A percentile compares a stretch with the other conserved stretches of the same genome.
phyloP scores from a whole-genome alignment of 1,140 invertebrate genomes.

The Pteromalus puparum region DNA sequence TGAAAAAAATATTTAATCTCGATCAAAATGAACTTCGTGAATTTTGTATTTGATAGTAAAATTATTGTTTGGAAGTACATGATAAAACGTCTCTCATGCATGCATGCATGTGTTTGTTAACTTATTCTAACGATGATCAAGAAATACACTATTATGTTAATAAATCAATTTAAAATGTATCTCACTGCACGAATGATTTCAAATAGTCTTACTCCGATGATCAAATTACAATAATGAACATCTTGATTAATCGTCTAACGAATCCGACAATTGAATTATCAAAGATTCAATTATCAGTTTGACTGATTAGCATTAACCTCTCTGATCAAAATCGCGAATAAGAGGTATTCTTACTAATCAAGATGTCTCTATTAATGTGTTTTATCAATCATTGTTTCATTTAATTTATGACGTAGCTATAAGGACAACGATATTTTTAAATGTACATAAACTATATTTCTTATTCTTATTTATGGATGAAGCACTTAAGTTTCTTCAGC shows the following conservation, averaged over 20 bases:
- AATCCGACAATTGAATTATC: not conserved
- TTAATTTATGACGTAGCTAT: not conserved
- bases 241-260: not conserved
- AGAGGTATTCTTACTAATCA: not conserved
- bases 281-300: conserved; percentile 9
- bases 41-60: too few relatives aligned
- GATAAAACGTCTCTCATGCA: too few relatives aligned
- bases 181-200: not conserved
- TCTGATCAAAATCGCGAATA: not conserved
- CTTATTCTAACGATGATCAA: too few relatives aligned
- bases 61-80: too few relatives aligned
- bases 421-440: not conserved
- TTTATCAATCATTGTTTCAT: not conserved
- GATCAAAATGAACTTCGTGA: too few relatives aligned
- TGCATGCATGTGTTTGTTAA: too few relatives aligned
- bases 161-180: not conserved
- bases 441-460: not conserved
- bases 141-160: too few relatives aligned
- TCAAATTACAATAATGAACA: not conserved
- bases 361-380: not conserved
- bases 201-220: not conserved
- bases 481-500: too few relatives aligned
- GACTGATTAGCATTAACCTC: not conserved
- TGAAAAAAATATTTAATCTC: too few relatives aligned
- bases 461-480: not conserved